These are phyloP conservation scores for Dermatophagoides farinae DNA, from an alignment of 1,140 invertebrate species.

Conservation along the genomic window DNA sequence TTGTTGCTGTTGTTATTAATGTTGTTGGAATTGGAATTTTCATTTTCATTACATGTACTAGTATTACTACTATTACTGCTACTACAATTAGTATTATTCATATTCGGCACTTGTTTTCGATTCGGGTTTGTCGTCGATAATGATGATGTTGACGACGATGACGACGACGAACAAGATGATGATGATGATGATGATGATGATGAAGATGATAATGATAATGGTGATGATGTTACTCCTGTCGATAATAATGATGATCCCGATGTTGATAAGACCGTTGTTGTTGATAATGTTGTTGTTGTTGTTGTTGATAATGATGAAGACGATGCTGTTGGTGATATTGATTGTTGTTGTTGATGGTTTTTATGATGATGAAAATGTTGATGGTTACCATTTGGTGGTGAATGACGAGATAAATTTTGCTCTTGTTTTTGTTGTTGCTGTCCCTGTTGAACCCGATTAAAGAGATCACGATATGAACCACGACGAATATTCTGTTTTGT, in stretches of 20 bases:
- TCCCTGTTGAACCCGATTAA: neutral
- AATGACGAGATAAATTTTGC: neutral
- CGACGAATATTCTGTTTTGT: neutral
- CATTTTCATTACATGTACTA: conserved; percentile 15
- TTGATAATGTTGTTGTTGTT: conserved; percentile 8
- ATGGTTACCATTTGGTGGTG: neutral
- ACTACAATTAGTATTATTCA: neutral
- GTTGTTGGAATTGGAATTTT: neutral
- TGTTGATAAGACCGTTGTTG: neutral
- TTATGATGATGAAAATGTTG: neutral
- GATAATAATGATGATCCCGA: neutral
- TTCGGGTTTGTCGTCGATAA: conserved; percentile 14
- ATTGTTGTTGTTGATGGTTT: neutral
- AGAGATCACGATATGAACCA: neutral
- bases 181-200: neutral
- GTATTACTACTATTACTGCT: neutral
- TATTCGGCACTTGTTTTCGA: conserved; percentile 1
- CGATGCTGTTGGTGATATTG: neutral
- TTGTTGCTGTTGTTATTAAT: neutral
- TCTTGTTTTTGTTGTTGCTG: neutral
- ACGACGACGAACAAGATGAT: no score
- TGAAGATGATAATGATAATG: neutral
- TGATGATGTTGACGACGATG: neutral
- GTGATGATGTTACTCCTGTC: conserved; percentile 8
- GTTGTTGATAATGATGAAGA: conserved; percentile 5